These are phyloP conservation scores for Lophura swinhoii DNA, from an alignment of 2,797 vertebrate genomes.

Conservation along the genomic window DNA sequence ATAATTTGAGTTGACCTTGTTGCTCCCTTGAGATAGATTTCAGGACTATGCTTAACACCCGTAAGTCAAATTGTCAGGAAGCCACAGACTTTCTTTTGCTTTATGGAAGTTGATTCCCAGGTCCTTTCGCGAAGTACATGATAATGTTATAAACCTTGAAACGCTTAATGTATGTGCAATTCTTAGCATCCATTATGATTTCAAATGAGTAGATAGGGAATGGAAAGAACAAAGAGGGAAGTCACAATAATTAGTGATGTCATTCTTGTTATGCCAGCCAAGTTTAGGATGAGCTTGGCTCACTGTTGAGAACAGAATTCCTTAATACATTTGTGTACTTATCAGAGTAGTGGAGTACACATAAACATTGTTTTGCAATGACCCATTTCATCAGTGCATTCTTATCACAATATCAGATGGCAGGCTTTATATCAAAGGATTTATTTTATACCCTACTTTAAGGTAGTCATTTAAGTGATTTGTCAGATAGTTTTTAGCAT, in stretches of 20 bases:
- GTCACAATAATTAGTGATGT: not conserved
- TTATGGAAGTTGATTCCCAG: not conserved
- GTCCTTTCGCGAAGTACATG: not conserved
- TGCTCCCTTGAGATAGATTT: not conserved
- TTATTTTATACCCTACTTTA: slow-evolving; percentile 22
- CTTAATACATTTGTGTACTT: not conserved
- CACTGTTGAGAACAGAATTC: not conserved
- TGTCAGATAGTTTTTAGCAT: slow-evolving; percentile 47
- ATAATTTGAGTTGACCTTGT: not conserved
- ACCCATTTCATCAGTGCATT: not conserved
- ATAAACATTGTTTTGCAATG: not conserved
- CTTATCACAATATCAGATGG: not conserved
- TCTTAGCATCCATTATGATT: not conserved
- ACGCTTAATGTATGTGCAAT: not conserved
- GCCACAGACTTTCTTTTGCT: not conserved
- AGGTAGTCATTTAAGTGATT: slow-evolving; percentile 34
- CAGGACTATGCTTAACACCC: not conserved
- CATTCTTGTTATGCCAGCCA: not conserved
- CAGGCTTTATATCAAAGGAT: slow-evolving; percentile 36
- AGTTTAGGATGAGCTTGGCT: not conserved
- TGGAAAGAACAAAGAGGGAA: not conserved
- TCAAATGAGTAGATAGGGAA: not conserved
- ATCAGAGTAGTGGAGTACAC: not conserved
- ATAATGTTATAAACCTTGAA: not conserved
- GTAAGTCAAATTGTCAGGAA: not conserved